phyloP scores from a whole-genome alignment of 1,140 invertebrate genomes.

The Zaprionus ornatus region DNA sequence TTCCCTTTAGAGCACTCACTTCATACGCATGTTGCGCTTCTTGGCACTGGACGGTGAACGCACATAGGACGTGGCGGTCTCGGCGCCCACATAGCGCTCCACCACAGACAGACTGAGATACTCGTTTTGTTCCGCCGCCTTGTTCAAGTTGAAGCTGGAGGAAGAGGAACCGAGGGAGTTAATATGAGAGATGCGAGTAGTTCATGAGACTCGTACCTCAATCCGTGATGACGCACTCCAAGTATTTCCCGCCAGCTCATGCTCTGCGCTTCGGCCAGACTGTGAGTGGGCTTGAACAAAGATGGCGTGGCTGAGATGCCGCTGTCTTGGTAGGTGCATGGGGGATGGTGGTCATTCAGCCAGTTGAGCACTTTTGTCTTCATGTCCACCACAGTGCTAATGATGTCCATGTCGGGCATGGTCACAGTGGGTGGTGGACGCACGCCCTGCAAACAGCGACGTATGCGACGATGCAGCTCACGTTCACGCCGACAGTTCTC shows the following conservation, averaged over 20 bases:
- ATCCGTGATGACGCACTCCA: constrained; percentile 85
- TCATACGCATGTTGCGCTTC: constrained; percentile 84
- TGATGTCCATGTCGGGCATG: constrained; percentile 84
- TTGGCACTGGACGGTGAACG: constrained; percentile 85
- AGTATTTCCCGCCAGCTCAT: constrained; percentile 85
- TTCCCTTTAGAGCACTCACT: constrained; percentile 49
- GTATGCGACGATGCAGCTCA: constrained; percentile 70
- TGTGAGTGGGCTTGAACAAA: constrained; percentile 68
- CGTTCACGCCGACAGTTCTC: constrained; percentile 72
- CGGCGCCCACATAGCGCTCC: constrained; percentile 86
- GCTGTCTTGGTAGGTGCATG: constrained; percentile 35
- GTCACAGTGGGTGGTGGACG: constrained; percentile 88
- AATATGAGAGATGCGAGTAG: too few species aligned
- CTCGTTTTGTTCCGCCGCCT: constrained; percentile 86
- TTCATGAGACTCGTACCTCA: constrained; percentile 81
- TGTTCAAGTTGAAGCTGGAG: constrained; percentile 86
- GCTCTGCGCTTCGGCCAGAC: constrained; percentile 68
- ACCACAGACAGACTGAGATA: constrained; percentile 85
- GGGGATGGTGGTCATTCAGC: constrained; percentile 19
- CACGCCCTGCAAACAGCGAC: constrained; percentile 84
- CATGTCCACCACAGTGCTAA: constrained; percentile 84
- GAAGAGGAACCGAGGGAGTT: constrained; percentile 48
- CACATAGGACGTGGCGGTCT: constrained; percentile 87
- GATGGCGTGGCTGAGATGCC: constrained; percentile 48
- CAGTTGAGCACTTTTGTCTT: constrained; percentile 83